phyloP scores from a whole-genome alignment of 1,140 invertebrate genomes.

The Anastrepha obliqua region DNA sequence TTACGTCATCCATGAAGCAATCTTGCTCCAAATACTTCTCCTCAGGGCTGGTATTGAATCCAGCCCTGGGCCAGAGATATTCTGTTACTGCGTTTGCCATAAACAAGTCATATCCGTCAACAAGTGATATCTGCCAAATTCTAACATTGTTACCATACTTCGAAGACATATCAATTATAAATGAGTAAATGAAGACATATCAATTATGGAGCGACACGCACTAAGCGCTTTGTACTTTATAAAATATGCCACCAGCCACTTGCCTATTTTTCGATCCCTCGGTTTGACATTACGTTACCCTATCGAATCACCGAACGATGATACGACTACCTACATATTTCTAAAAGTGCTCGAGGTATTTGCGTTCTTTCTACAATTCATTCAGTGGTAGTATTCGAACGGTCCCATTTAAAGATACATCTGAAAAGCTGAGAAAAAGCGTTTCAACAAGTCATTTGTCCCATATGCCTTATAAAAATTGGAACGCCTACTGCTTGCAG shows the following conservation, averaged over 20 bases:
- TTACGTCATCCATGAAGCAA: no score
- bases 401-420: constrained; percentile 54
- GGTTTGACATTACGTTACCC: constrained; percentile 67
- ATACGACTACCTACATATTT: constrained; percentile 68
- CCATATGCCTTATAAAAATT: constrained; percentile 65
- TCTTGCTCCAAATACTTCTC: no score
- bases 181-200: no score
- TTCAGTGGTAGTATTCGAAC: constrained; percentile 73
- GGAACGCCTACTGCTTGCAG: constrained; percentile 69
- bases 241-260: constrained; percentile 66
- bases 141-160: no score
- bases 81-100: no score
- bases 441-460: constrained; percentile 63
- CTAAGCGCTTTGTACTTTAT: constrained; percentile 66
- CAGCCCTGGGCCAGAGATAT: no score
- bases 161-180: no score
- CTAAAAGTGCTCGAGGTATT: constrained; percentile 69
- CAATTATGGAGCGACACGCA: constrained; percentile 60
- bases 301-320: constrained; percentile 64
- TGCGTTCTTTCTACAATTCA: constrained; percentile 72
- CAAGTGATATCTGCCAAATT: no score
- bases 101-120: no score
- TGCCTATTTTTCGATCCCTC: constrained; percentile 64
- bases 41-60: no score
- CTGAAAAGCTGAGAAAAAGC: constrained; percentile 57